Base-by-base conservation (phyloP, 2,113 vertebrate species). In the Corythornis vintsioides region DNA sequence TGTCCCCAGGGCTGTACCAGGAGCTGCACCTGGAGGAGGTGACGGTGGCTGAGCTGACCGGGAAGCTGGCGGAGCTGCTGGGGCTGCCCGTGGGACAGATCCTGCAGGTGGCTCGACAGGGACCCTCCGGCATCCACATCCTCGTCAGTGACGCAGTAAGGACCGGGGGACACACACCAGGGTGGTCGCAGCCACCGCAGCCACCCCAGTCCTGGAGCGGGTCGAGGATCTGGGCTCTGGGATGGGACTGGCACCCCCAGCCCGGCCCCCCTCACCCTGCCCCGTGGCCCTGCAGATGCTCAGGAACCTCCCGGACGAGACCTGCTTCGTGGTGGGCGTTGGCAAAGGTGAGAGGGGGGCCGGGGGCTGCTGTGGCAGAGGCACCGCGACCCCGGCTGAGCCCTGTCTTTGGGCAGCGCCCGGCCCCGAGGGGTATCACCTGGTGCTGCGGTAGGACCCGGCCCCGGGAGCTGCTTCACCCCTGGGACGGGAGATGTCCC, bases 1-100 rank as follows among this genome's bases (percentile, higher is more conserved):
- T 7, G 1, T 24, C 31, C 40, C 40, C 83, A 87, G 83, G 83
- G 57, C 65, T 42, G 71, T 96, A 96, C 88, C 96, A 96, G 69
- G 96, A 96, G 73, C 33, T 97, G 26, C 93, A 87, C 18, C 66
- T 97, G 91, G 90, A 97, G 59, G 95, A 97, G 72, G 86, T 97
- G 55, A 97, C 92, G 13, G 89, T 81, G 29, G 14, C 74, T 1
- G 93, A 96, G 80, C 87, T 97, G 63, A 70, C 72, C 7, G 94
- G 69, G 56, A 96, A 95, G 65, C 18, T 97, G 77, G 96, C 94
- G 2, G 95, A 96, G 79, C 69, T 95, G 43, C 88, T 96, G 70
- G 92, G 45, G 57, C 91, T 97, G 50, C 95, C 95, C 26, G 72
- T 47, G 59, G 95, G 82, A 33, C 94, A 92, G 83, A 96, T 97